These are phyloP conservation scores for Microcebus griseorufus DNA, from an alignment of 2,113 vertebrate genomes.

Conservation along the genomic window DNA sequence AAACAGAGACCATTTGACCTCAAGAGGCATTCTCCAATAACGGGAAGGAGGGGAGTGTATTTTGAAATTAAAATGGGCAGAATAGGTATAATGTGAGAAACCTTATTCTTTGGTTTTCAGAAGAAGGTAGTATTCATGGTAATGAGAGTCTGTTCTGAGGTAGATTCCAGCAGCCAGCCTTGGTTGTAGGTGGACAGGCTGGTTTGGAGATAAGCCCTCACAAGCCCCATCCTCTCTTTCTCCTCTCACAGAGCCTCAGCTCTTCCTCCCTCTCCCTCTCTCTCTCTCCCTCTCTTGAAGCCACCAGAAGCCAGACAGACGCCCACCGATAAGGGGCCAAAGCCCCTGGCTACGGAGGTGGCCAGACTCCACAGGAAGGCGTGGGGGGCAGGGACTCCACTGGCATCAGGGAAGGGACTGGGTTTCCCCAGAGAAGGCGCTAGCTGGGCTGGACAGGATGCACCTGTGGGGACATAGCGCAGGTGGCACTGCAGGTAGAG, in stretches of 20 bases:
- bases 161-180: not conserved
- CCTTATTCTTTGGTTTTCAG: not conserved
- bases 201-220: not conserved
- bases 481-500: not conserved
- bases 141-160: not conserved
- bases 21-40: not conserved
- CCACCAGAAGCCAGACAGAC: not conserved
- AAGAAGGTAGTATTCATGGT: not conserved
- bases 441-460: not conserved
- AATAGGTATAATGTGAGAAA: not conserved
- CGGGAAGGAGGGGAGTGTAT: not conserved
- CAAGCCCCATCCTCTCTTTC: not conserved
- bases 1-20: not conserved
- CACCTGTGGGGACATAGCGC: accelerated
- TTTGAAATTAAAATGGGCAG: not conserved
- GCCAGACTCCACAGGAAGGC: not conserved
- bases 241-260: not conserved
- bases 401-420: not conserved
- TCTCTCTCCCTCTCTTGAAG: not conserved
- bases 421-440: not conserved
- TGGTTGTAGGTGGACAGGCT: not conserved
- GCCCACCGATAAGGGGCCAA: accelerated
- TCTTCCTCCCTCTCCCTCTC: not conserved
- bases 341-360: not conserved
- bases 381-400: too few species aligned